Evolutionary conservation across 2,888 invertebrate genomes (phyloP).

Genomic region (Nasonia oneida): DNA sequence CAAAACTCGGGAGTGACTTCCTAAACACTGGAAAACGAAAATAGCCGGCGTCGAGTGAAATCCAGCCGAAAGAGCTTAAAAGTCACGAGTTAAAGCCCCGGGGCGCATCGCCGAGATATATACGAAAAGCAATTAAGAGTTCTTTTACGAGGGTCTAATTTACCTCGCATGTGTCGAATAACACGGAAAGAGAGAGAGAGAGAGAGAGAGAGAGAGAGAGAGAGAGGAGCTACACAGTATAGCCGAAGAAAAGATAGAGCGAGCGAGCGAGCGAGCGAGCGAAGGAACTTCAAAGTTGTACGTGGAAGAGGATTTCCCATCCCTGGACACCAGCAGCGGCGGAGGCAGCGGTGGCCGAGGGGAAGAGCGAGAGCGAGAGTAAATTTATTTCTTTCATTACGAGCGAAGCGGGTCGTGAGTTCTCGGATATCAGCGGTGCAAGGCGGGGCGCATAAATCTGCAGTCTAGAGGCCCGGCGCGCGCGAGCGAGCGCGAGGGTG

Average conservation of each 20-base stretch:
- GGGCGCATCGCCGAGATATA: slow-evolving; percentile 17
- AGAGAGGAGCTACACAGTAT: neutral
- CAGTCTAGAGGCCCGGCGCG: slow-evolving; percentile 69
- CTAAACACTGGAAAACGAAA: slow-evolving; percentile 27
- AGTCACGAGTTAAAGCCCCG: slow-evolving; percentile 11
- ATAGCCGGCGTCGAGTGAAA: slow-evolving; percentile 21
- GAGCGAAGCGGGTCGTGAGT: slow-evolving; percentile 77
- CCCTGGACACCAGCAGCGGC: slow-evolving; percentile 64
- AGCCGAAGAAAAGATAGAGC: slow-evolving; percentile 49
- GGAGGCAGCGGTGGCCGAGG: neutral
- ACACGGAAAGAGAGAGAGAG: slow-evolving; percentile 15
- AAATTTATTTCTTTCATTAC: slow-evolving; percentile 80
- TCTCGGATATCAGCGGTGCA: slow-evolving; percentile 78
- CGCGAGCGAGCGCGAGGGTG: slow-evolving; percentile 64
- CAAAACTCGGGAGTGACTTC: slow-evolving; percentile 13
- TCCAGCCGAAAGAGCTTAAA: neutral
- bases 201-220: neutral
- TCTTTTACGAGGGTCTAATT: slow-evolving; percentile 63
- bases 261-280: slow-evolving; percentile 11
- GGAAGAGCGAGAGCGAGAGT: slow-evolving; percentile 63
- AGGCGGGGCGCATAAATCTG: slow-evolving; percentile 78
- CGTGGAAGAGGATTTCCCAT: slow-evolving; percentile 61
- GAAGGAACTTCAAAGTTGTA: slow-evolving; percentile 58
- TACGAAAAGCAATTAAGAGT: slow-evolving; percentile 59
- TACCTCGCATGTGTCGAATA: slow-evolving; percentile 61